Conservation (phyloP, 1,140 invertebrate genomes). For the Nylanderia fulva region DNA sequence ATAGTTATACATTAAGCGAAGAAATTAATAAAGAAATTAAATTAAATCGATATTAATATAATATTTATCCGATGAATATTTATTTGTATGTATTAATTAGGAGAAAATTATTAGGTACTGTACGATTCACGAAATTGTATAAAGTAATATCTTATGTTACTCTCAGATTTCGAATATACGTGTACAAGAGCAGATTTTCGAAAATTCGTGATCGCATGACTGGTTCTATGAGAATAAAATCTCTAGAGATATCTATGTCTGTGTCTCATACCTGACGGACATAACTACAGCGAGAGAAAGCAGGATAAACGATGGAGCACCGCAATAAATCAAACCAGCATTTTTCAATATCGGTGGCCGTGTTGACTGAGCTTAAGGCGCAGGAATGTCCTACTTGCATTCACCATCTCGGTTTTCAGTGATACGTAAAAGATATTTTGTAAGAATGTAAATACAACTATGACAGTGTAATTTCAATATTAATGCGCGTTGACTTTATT, state of each 20-base stretch:
- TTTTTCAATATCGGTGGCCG: constrained; percentile 58
- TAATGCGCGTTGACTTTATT: constrained; percentile 22
- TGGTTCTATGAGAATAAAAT: constrained; percentile 25
- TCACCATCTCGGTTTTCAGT: constrained; percentile 36
- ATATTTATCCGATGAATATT: not conserved
- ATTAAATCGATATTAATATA: not conserved
- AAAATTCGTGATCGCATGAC: constrained; percentile 35
- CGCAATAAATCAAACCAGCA: constrained; percentile 61
- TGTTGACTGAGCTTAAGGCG: constrained; percentile 63
- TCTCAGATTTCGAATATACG: not conserved
- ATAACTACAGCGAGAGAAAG: constrained; percentile 10
- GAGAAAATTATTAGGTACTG: not conserved
- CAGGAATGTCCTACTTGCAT: constrained; percentile 48
- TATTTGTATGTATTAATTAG: not conserved
- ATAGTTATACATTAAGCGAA: not conserved
- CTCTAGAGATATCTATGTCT: constrained; percentile 5
- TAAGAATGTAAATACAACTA: constrained; percentile 26
- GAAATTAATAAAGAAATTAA: not conserved
- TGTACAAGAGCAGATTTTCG: not conserved
- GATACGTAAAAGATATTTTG: constrained; percentile 27
- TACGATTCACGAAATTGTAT: not conserved
- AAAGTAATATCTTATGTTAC: not conserved
- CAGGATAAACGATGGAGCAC: constrained; percentile 60
- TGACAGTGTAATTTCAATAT: constrained; percentile 42
- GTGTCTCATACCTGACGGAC: constrained; percentile 13